Percentiles rank a stretch among this genome's conserved stretches.
Evolutionary conservation across 2,797 vertebrate genomes (phyloP).

Genomic region (Nasua narica): DNA sequence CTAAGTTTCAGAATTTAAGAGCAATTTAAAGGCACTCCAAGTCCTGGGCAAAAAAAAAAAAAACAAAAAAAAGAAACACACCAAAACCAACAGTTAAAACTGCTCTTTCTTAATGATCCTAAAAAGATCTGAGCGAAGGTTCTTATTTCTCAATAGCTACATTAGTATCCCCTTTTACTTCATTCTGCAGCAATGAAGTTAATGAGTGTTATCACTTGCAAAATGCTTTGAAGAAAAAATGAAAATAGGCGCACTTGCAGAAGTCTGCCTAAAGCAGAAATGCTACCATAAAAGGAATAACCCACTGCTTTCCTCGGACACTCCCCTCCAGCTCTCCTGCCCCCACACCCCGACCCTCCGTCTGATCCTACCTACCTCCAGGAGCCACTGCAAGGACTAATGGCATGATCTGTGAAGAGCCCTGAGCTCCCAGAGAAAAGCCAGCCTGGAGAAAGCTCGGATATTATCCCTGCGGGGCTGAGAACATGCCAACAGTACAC

Average conservation of each 20-base stretch:
- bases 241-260: conserved; percentile 12
- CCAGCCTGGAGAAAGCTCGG: background rate
- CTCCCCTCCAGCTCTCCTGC: background rate
- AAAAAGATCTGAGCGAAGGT: conserved; percentile 1
- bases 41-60: conserved; percentile 14
- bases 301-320: background rate
- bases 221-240: conserved; percentile 61
- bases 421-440: background rate
- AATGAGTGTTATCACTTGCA: conserved; percentile 48
- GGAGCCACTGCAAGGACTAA: background rate
- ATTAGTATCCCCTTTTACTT: conserved; percentile 27
- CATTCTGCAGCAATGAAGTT: conserved; percentile 37
- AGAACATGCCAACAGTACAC: background rate
- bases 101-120: conserved; percentile 2
- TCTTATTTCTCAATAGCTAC: conserved; percentile 29
- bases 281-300: background rate
- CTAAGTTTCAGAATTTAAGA: conserved; percentile 40
- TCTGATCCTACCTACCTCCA: background rate
- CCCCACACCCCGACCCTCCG: background rate
- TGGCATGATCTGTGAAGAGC: background rate
- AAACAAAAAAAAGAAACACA: too few species aligned
- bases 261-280: conserved; percentile 41
- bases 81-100: conserved; percentile 28
- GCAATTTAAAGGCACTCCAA: conserved; percentile 42
- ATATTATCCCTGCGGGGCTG: background rate